phyloP scores from a whole-genome alignment of 2,888 invertebrate species.

The Slavum lentiscoides region DNA sequence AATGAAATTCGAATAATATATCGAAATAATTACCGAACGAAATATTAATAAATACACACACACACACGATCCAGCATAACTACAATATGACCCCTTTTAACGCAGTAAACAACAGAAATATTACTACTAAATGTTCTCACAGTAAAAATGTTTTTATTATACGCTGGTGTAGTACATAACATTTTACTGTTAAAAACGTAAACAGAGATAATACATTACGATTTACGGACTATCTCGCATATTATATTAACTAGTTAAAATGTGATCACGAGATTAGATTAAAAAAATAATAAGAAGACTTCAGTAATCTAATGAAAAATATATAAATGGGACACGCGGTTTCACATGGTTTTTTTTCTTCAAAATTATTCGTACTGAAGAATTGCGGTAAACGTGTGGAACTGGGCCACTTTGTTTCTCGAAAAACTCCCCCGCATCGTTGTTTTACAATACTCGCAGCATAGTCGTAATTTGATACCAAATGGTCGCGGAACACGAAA shows the following conservation, averaged over 20 bases:
- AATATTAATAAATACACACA: not conserved
- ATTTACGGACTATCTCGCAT: too few species aligned
- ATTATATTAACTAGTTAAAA: too few species aligned
- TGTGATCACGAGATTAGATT: constrained; percentile 13
- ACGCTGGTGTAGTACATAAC: too few species aligned
- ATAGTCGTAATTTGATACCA: not conserved
- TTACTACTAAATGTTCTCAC: constrained; percentile 7
- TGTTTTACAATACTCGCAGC: too few species aligned
- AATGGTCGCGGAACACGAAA: constrained; percentile 32
- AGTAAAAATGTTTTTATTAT: too few species aligned
- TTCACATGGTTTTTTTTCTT: not conserved
- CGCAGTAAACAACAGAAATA: not conserved
- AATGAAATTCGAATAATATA: not conserved
- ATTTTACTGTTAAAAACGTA: too few species aligned
- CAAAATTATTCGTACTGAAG: constrained; percentile 1
- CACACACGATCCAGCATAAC: not conserved
- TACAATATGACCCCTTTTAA: not conserved
- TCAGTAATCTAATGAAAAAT: not conserved
- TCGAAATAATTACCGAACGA: not conserved
- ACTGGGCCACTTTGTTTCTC: constrained; percentile 19
- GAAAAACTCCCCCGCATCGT: constrained; percentile 1
- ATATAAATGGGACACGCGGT: not conserved
- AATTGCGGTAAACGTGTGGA: not conserved
- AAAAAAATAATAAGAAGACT: not conserved
- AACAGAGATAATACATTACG: too few species aligned